These are phyloP conservation scores for Ptilodon capucinus DNA, from an alignment of 2,888 invertebrate species.

Conservation along the genomic window DNA sequence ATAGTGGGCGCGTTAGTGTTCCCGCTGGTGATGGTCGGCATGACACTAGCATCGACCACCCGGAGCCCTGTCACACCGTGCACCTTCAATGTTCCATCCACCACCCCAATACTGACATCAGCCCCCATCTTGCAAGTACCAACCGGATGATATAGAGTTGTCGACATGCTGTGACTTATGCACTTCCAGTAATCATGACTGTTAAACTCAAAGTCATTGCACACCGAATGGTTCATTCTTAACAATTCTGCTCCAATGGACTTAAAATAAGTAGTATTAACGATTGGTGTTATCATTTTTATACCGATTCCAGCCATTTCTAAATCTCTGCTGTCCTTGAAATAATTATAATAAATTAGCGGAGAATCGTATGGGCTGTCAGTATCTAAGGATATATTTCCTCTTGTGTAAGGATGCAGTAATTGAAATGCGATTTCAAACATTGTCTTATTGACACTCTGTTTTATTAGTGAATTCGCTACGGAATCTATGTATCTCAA, in stretches of 20 bases:
- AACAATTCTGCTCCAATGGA: constrained; percentile 16
- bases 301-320: constrained; percentile 12
- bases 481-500: constrained; percentile 9
- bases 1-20: constrained; percentile 83
- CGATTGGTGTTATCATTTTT: constrained; percentile 13
- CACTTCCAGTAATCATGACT: constrained; percentile 23
- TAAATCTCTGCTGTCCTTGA: constrained; percentile 16
- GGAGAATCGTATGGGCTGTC: constrained; percentile 18
- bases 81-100: constrained; percentile 59
- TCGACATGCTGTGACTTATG: constrained; percentile 10
- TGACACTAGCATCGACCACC: constrained; percentile 84
- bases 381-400: constrained; percentile 21
- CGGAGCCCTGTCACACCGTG: constrained; percentile 80
- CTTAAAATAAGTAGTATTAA: constrained; percentile 16
- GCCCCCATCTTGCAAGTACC: constrained; percentile 85
- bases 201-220: constrained; percentile 24
- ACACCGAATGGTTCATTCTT: constrained; percentile 16
- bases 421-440: constrained; percentile 13
- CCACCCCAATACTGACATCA: constrained; percentile 61
- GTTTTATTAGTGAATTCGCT: constrained; percentile 9
- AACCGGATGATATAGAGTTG: constrained; percentile 83
- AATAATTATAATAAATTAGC: constrained; percentile 19
- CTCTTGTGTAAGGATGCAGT: constrained; percentile 25
- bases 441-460: constrained; percentile 12
- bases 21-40: constrained; percentile 83